A percentile compares a stretch with the other conserved stretches of the same genome.
These are phyloP conservation scores for Nymphalis io DNA, from an alignment of 1,140 invertebrate genomes.

Conservation along the genomic window DNA sequence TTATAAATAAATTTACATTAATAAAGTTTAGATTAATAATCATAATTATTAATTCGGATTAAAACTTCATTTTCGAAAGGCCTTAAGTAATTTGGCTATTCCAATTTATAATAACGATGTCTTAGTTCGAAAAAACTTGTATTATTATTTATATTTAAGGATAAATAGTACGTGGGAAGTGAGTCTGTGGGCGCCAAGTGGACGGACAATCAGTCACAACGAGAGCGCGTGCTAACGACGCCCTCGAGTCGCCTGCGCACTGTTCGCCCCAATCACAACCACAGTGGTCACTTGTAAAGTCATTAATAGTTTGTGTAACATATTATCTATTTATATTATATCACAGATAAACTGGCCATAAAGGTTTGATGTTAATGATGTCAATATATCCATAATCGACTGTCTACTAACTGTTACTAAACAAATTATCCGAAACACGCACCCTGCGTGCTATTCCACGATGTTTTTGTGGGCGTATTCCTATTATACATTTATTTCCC, in stretches of 20 bases:
- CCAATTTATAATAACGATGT: neutral
- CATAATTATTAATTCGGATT: too few relatives aligned
- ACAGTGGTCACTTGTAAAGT: conserved; percentile 19
- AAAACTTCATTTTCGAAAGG: too few relatives aligned
- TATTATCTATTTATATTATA: conserved; percentile 23
- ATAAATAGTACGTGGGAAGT: conserved; percentile 11
- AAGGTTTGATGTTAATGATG: neutral
- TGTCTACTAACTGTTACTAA: neutral
- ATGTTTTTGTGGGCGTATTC: too few relatives aligned
- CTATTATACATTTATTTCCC: too few relatives aligned
- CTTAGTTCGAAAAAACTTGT: neutral
- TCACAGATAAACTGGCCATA: neutral
- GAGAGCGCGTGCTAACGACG: conserved; percentile 33
- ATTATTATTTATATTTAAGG: conserved; percentile 22
- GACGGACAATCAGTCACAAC: conserved; percentile 40
- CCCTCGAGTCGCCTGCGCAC: conserved; percentile 28
- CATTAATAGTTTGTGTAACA: conserved; percentile 3
- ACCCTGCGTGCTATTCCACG: too few relatives aligned
- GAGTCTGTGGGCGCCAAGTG: conserved; percentile 34
- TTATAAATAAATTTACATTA: too few relatives aligned
- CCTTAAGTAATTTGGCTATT: too few relatives aligned
- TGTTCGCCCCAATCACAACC: conserved; percentile 19
- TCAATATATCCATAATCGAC: neutral
- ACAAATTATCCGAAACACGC: too few relatives aligned
- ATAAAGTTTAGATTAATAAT: too few relatives aligned